A percentile compares a stretch with the other conserved stretches of the same genome.
Evolutionary conservation across 1,140 invertebrate genomes (phyloP).

Genomic region (Telenomus remus): DNA sequence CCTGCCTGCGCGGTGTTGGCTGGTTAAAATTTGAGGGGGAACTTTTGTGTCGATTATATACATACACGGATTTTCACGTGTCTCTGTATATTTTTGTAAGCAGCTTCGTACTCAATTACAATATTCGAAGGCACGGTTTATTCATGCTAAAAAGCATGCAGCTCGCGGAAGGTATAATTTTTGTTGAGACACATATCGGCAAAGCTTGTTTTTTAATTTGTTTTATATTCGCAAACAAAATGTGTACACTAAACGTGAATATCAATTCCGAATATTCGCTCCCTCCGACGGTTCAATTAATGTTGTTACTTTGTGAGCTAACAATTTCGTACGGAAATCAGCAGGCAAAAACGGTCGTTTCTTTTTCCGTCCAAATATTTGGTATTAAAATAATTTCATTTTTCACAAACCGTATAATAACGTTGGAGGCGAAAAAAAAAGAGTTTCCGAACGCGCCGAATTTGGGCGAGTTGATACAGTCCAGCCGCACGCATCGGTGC

Average conservation of each 20-base stretch:
- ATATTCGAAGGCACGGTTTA: constrained; percentile 28
- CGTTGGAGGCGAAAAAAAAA: too few species aligned
- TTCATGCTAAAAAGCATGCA: constrained; percentile 11
- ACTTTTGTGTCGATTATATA: constrained; percentile 39
- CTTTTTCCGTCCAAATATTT: constrained; percentile 7
- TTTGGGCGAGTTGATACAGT: not conserved
- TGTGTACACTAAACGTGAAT: constrained; percentile 1
- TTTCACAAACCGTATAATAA: not conserved
- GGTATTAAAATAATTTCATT: not conserved
- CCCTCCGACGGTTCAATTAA: not conserved
- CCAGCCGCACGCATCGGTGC: too few species aligned
- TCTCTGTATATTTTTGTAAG: constrained; percentile 41
- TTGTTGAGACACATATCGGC: constrained; percentile 8
- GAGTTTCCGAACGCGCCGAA: too few species aligned
- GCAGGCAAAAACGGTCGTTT: not conserved
- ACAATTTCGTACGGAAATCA: constrained; percentile 1
- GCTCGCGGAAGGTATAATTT: constrained; percentile 39
- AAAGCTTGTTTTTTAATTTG: constrained; percentile 4
- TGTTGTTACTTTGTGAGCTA: not conserved
- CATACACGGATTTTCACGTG: constrained; percentile 20
- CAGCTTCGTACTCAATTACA: constrained; percentile 44
- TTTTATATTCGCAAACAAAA: constrained; percentile 1
- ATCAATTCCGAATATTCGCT: not conserved
- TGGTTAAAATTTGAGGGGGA: constrained; percentile 50
- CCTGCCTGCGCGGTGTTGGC: constrained; percentile 33